These are phyloP conservation scores for Reinhardtius hippoglossoides DNA, from an alignment of 2,113 vertebrate species.

Conservation along the genomic window DNA sequence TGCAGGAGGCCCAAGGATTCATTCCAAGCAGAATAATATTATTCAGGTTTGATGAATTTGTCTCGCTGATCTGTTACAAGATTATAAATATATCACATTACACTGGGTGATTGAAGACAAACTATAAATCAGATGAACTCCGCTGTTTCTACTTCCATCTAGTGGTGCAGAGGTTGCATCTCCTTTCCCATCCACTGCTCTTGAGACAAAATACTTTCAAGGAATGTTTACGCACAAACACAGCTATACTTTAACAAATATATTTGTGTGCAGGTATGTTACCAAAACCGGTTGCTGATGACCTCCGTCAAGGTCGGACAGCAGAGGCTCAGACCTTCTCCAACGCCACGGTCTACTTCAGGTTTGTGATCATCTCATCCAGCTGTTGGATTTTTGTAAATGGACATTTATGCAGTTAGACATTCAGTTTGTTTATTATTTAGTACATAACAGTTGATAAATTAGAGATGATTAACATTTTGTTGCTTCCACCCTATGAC, in stretches of 20 bases:
- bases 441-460: neutral
- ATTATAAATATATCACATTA: too few species aligned
- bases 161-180: constrained; percentile 21
- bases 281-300: constrained; percentile 83
- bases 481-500: constrained; percentile 17
- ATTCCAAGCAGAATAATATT: neutral
- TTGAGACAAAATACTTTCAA: neutral
- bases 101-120: too few species aligned
- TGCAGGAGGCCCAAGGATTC: neutral
- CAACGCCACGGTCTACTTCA: constrained; percentile 83
- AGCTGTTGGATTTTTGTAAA: neutral
- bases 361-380: constrained; percentile 48
- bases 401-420: neutral
- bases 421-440: neutral
- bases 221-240: neutral
- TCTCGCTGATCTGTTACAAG: too few species aligned
- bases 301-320: constrained; percentile 80
- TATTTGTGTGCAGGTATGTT: constrained; percentile 77
- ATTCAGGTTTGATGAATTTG: neutral
- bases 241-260: neutral
- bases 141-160: constrained; percentile 51
- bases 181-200: neutral
- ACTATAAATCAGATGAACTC: neutral
- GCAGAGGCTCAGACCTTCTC: constrained; percentile 80
- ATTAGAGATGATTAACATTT: neutral